A percentile compares a stretch with the other conserved stretches of the same genome.
phyloP scores from a whole-genome alignment of 2,113 vertebrate species.

The Protomyctophum bolini region DNA sequence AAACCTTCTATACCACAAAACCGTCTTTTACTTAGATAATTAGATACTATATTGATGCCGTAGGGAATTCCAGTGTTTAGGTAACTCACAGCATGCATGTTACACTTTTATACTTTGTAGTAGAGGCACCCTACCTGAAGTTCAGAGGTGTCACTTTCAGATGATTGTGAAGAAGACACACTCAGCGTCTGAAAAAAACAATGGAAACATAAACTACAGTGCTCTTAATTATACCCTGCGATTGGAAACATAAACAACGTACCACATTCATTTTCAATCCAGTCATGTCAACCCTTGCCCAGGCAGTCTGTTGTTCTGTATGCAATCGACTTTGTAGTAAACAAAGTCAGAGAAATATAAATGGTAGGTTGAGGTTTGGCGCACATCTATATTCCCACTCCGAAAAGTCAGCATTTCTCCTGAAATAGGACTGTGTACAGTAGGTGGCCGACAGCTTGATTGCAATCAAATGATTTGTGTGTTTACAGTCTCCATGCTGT shows the following conservation, averaged over 20 bases:
- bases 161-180: constrained; percentile 55
- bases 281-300: constrained; percentile 20
- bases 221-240: constrained; percentile 50
- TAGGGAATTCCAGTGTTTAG: too few species aligned
- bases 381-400: constrained; percentile 18
- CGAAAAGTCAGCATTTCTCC: constrained; percentile 25
- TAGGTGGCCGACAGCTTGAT: constrained; percentile 6
- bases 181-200: constrained; percentile 55
- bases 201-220: constrained; percentile 12
- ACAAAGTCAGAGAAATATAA: constrained; percentile 37
- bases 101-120: not conserved
- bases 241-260: constrained; percentile 31
- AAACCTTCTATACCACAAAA: constrained; percentile 4
- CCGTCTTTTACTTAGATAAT: not conserved
- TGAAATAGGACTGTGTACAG: not conserved
- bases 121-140: constrained; percentile 49
- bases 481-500: not conserved
- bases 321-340: constrained; percentile 35
- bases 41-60: too few species aligned
- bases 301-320: constrained; percentile 24
- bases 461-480: constrained; percentile 21
- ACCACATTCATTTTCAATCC: constrained; percentile 34
- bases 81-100: too few species aligned
- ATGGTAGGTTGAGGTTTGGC: constrained; percentile 35
- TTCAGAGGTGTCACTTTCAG: constrained; percentile 62